phyloP scores from a whole-genome alignment of 2,888 invertebrate genomes.

The Yponomeuta malinellus region DNA sequence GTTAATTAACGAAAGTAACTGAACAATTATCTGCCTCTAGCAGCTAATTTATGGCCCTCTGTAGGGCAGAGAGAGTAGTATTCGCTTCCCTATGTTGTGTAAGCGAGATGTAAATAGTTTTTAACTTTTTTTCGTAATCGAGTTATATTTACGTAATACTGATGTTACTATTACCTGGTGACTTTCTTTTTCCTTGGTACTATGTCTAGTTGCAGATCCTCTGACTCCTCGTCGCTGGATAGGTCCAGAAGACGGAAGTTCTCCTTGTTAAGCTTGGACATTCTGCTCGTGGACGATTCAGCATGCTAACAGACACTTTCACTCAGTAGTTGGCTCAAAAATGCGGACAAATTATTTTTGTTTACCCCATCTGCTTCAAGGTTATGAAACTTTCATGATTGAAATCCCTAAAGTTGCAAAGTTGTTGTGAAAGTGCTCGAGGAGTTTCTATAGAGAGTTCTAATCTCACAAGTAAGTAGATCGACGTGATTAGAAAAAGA shows the following conservation, averaged over 20 bases:
- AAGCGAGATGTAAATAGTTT: no score
- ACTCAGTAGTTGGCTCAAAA: background rate
- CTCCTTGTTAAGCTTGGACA: conserved; percentile 76
- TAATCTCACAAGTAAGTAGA: background rate
- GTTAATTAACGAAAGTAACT: no score
- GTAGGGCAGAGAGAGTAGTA: no score
- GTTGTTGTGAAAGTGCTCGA: background rate
- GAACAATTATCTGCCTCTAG: no score
- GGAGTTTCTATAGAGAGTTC: background rate
- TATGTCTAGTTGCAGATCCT: conserved; percentile 76
- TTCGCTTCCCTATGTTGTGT: no score
- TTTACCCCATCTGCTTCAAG: conserved; percentile 7
- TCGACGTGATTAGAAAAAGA: background rate
- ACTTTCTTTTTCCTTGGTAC: conserved; percentile 76
- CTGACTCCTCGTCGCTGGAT: conserved; percentile 77
- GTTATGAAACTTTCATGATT: conserved; percentile 10
- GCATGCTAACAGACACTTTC: conserved; percentile 42
- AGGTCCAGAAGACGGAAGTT: conserved; percentile 78
- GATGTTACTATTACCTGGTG: conserved; percentile 52
- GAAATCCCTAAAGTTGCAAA: background rate
- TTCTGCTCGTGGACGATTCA: conserved; percentile 38
- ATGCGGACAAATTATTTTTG: background rate
- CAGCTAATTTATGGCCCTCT: no score
- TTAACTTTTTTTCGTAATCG: background rate
- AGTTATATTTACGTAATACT: background rate